Base-by-base conservation (phyloP, 2,888 invertebrate species). In the Ochropleura plecta region DNA sequence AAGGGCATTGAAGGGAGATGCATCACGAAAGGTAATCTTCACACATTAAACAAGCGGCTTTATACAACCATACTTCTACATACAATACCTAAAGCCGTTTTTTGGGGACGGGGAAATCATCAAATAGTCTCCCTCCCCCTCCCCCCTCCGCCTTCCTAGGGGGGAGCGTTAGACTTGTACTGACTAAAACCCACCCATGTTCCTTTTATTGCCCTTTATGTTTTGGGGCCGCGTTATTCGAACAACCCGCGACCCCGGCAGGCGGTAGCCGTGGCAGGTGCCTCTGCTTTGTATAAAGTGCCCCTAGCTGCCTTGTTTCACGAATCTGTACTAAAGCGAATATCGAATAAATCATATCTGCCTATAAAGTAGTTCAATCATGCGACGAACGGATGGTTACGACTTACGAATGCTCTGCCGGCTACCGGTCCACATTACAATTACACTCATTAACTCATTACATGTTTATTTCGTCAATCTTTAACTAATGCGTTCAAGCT, bases 371-470 rank as follows among this genome's bases (percentile, higher is more conserved):
- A 70, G 70, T 79, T 77, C 46, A 76, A 71, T 77, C 71, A 78
- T 76, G 80, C 67, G 9, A 18, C 70, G 9, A 18, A 55, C 62
- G 40, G 46, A 60, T 42, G 51, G 55, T 77, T 71, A 57, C 81
- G 53, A 68, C 51, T 77, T 71, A 57, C 81, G 53, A 68, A 18
- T 55, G 48, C 30, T 72, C 63, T 60, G 30, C 16, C 42, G 16
- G 55, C 65, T 69, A 78, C 74, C 67, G 70, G 77, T 72, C 74
- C 65, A 78, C 75, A 82, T 84, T 78, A 82, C 78, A 81, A 81
- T 84, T 71, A 79, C 46, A 49, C 49, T 81, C 76, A 79, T 82
- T 76, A 79, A 55, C 74, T 80, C 73, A 76, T 82, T 79, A 85
- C 74, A 70, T 70, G 71, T 70, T 51, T 71, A 64, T 79, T 79